Base-by-base conservation (phyloP, 2,888 invertebrate genomes). In the Heliconius erato region DNA sequence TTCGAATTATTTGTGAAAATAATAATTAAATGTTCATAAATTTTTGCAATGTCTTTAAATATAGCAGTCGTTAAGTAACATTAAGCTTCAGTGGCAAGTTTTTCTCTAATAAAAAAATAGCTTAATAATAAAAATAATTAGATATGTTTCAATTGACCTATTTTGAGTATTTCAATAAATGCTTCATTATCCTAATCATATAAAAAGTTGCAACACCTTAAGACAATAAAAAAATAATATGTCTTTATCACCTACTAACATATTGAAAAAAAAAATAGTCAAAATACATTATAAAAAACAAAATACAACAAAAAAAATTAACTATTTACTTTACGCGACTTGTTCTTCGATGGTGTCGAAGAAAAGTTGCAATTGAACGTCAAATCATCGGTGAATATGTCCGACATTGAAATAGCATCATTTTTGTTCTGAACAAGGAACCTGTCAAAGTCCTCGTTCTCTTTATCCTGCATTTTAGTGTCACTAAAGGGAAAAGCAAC, bases 281-380 rank as follows among this genome's bases (percentile, higher is more conserved):
- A 71, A 71, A 71, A 71, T 44, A 71, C 12, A 26, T 44, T 40
- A 44, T 40, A n/a, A 40, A 76, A 76, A 40, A 14, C 23, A 79
- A 26, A 28, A 69, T 74, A 44, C 11, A 44, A 40, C 32, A 23
- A n/a, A 54, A 63, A 28, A 67, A 16, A n/a, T 71, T 82, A 85
- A 63, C 89, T 90, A 83, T 92, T 88, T 79, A 91, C 87, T 87
- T 91, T 93, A n/a, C 94, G 92, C 23, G 92, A 86, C 87, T 95
- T 95, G 85, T 92, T 95, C 85, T 95, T 96, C 3, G 96, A 96
- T 23, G 96, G 96, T 28, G 96, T 96, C 3, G 96, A 96, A 4
- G 96, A 95, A 84, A 94, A 96, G 82, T 96, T 96, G 85, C 95
- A 95, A 85, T 93, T 94, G 78, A 95, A 95, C 0, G 94, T 92